Evolutionary conservation across 2,888 invertebrate species (phyloP).

Genomic region (Yponomeuta sedellus): DNA sequence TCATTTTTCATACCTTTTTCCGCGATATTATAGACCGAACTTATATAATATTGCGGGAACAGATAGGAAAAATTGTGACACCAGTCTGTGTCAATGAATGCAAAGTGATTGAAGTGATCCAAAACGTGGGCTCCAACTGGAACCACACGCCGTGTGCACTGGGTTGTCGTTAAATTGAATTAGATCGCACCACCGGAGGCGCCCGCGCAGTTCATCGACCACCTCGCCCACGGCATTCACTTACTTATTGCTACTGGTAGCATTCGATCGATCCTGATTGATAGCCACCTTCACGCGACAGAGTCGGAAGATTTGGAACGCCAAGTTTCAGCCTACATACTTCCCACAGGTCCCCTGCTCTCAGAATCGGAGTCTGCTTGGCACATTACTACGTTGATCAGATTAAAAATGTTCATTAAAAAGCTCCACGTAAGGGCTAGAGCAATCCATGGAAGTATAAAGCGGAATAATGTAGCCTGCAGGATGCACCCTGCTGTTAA

Average conservation of each 20-base stretch:
- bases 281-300: too few relatives aligned
- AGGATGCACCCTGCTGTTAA: constrained; percentile 37
- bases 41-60: too few relatives aligned
- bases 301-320: too few relatives aligned
- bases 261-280: constrained; percentile 60
- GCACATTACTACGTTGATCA: not conserved
- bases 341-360: too few relatives aligned
- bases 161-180: constrained; percentile 70
- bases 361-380: not conserved
- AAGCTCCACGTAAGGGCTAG: not conserved
- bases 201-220: constrained; percentile 76
- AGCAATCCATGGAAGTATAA: too few relatives aligned
- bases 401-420: not conserved
- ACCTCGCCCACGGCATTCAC: constrained; percentile 65
- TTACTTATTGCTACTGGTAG: constrained; percentile 41
- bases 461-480: too few relatives aligned
- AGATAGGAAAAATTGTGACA: too few relatives aligned
- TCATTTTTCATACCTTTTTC: too few relatives aligned
- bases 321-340: too few relatives aligned
- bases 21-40: too few relatives aligned
- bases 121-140: not conserved
- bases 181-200: constrained; percentile 65
- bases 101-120: not conserved
- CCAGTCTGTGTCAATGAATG: too few relatives aligned
- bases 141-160: constrained; percentile 39